Conservation (phyloP, 2,797 vertebrate species). For the Scyliorhinus canicula region DNA sequence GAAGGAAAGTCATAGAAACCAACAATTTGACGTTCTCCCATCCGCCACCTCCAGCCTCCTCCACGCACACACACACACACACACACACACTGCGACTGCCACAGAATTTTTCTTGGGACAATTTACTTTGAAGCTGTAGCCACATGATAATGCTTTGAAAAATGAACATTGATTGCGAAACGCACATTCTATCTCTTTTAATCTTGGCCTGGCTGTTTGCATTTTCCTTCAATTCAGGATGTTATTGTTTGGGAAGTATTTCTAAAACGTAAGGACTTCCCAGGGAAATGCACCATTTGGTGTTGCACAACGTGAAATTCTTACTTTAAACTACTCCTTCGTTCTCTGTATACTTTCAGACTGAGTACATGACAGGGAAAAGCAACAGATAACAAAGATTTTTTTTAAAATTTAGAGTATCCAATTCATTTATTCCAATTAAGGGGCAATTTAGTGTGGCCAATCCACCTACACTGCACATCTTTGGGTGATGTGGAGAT, state of each 20-base stretch:
- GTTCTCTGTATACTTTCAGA: background rate
- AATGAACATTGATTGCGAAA: background rate
- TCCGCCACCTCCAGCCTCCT: no score
- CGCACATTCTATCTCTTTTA: background rate
- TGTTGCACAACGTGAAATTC: background rate
- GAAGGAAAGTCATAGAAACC: background rate
- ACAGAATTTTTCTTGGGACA: background rate
- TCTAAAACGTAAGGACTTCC: background rate
- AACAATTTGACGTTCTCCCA: background rate
- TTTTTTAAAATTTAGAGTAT: no score
- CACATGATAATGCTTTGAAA: background rate
- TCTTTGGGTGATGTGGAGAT: no score
- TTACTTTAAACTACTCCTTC: background rate
- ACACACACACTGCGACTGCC: background rate
- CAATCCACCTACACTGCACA: no score
- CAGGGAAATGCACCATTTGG: slow-evolving; percentile 12
- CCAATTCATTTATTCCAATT: no score
- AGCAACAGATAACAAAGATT: background rate
- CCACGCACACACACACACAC: background rate
- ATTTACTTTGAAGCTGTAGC: background rate
- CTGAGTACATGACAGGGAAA: background rate
- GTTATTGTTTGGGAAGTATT: background rate
- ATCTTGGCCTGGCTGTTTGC: background rate
- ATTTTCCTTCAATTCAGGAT: background rate
- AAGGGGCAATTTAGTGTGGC: no score